A percentile compares a stretch with the other conserved stretches of the same genome.
These are phyloP conservation scores for Balaenoptera acutorostrata DNA, from an alignment of 2,113 vertebrate species.

Conservation along the genomic window DNA sequence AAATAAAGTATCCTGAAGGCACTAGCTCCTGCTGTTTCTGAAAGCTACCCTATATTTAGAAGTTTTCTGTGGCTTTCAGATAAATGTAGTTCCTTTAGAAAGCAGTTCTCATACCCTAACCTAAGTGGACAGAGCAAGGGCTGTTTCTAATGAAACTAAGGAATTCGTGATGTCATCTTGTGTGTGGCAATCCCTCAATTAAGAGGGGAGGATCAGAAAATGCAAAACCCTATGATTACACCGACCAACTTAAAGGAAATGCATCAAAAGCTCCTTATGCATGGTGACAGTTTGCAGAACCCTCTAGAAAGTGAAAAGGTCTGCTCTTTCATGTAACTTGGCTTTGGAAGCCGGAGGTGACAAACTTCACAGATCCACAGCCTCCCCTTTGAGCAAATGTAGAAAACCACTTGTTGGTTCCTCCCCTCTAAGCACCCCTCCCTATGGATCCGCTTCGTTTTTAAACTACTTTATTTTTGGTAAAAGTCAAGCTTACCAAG, in stretches of 20 bases:
- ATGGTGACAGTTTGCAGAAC: constrained; percentile 1
- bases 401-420: constrained; percentile 64
- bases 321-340: constrained; percentile 28
- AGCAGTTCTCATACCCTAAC: constrained; percentile 31
- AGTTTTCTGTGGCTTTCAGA: constrained; percentile 67
- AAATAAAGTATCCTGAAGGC: constrained; percentile 67
- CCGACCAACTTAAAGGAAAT: constrained; percentile 3
- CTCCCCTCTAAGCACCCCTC: not conserved
- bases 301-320: constrained; percentile 11
- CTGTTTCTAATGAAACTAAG: constrained; percentile 72
- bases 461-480: constrained; percentile 51
- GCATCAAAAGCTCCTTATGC: not conserved
- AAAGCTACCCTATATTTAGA: constrained; percentile 61
- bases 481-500: constrained; percentile 22
- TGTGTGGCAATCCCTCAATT: constrained; percentile 50
- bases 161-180: constrained; percentile 60
- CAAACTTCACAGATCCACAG: constrained; percentile 58
- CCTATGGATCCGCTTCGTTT: constrained; percentile 28
- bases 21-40: constrained; percentile 59
- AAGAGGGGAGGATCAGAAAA: constrained; percentile 24
- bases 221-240: constrained; percentile 20
- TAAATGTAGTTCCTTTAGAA: constrained; percentile 68
- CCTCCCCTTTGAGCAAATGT: constrained; percentile 58
- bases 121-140: constrained; percentile 51
- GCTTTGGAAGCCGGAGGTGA: not conserved